phyloP scores from a whole-genome alignment of 2,888 invertebrate genomes.

The Pristionchus japonicus region DNA sequence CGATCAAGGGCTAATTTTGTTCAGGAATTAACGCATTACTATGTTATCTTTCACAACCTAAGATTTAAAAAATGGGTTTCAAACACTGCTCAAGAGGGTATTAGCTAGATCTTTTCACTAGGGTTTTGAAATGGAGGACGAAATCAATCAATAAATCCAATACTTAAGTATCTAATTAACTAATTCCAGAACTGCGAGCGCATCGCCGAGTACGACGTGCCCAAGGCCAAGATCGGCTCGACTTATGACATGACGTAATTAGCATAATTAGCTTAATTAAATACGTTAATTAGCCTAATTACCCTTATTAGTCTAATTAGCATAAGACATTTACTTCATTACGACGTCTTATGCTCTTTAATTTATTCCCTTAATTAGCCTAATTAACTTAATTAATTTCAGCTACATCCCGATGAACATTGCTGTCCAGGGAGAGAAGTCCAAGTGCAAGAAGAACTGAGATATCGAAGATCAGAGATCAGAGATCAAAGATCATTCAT shows the following conservation, averaged over 20 bases:
- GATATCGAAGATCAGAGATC: conserved; percentile 30
- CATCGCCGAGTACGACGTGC: conserved; percentile 42
- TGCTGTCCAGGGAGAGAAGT: conserved; percentile 25
- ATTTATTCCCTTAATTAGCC: too few relatives aligned
- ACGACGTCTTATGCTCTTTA: too few relatives aligned
- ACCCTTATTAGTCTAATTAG: background rate
- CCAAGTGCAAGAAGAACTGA: conserved; percentile 39
- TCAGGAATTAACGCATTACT: background rate
- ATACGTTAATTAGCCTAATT: background rate
- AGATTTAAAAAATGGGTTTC: background rate
- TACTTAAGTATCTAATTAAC: too few relatives aligned
- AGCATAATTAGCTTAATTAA: background rate
- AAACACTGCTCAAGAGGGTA: too few relatives aligned
- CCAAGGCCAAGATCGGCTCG: conserved; percentile 35
- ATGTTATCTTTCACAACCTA: background rate
- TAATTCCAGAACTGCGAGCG: conserved; percentile 41
- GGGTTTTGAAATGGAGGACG: too few relatives aligned
- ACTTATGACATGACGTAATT: conserved; percentile 43
- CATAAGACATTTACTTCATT: too few relatives aligned
- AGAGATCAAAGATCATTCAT: background rate
- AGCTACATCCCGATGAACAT: conserved; percentile 44
- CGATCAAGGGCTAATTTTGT: too few relatives aligned
- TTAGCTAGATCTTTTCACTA: too few relatives aligned
- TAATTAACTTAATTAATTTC: background rate
- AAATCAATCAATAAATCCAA: too few relatives aligned